phyloP scores from a whole-genome alignment of 2,797 vertebrate genomes.

The Pangasius macronema region DNA sequence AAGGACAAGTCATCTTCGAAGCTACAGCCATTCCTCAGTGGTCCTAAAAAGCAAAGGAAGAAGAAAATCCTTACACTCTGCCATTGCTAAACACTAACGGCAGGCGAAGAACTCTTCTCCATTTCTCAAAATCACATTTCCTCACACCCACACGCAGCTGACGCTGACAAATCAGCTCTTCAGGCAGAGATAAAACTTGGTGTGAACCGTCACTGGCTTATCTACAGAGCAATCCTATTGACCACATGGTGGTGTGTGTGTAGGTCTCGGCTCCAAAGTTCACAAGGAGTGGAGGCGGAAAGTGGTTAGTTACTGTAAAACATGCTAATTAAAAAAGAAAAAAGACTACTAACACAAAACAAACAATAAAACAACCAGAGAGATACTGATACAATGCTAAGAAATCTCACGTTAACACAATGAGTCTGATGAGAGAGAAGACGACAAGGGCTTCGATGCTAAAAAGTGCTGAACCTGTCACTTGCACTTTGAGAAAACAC shows the following conservation, averaged over 20 bases:
- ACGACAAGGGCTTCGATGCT: not conserved
- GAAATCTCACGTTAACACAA: not conserved
- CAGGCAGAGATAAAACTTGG: not conserved
- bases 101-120: not conserved
- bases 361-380: not conserved
- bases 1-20: constrained; percentile 99
- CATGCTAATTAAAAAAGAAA: not conserved
- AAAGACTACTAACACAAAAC: not conserved
- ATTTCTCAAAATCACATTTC: constrained; percentile 14
- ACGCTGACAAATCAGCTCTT: not conserved
- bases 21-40: constrained; percentile 89
- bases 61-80: constrained; percentile 17
- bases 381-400: not conserved
- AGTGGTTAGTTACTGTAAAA: not conserved
- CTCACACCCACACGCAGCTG: constrained; percentile 8
- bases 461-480: not conserved
- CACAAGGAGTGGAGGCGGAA: constrained; percentile 52
- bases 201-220: not conserved
- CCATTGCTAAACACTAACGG: not conserved
- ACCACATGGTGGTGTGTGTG: constrained; percentile 14
- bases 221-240: not conserved
- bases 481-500: not conserved
- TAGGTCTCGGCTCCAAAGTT: constrained; percentile 55
- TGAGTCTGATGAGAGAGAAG: not conserved
- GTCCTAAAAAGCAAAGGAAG: constrained; percentile 60